These are phyloP conservation scores for Amphibalanus amphitrite DNA, from an alignment of 1,140 invertebrate genomes.

Conservation along the genomic window DNA sequence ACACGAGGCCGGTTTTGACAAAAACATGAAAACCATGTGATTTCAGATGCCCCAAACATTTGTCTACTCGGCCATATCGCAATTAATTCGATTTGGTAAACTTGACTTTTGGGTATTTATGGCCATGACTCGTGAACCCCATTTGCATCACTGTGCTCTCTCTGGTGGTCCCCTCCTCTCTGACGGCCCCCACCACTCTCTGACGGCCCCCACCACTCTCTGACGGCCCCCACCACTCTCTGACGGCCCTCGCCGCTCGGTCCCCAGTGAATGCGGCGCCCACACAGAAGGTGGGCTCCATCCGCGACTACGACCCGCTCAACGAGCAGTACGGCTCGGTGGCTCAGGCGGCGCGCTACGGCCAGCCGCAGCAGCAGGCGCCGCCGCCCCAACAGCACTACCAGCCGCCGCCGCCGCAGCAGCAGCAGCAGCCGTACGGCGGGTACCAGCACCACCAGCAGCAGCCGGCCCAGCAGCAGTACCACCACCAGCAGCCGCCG, in stretches of 20 bases:
- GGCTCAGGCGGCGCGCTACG: not conserved
- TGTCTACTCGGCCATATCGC: too few species aligned
- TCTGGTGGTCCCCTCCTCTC: too few species aligned
- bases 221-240: not conserved
- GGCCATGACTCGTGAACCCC: too few species aligned
- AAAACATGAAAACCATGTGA: too few species aligned
- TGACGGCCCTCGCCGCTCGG: slow-evolving; percentile 11
- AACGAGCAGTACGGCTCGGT: slow-evolving; percentile 70
- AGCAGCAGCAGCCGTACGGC: slow-evolving; percentile 13
- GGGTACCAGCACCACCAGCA: slow-evolving; percentile 14
- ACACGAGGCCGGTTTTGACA: too few species aligned
- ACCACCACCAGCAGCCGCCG: slow-evolving; percentile 13
- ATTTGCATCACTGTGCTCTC: too few species aligned
- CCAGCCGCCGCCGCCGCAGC: slow-evolving; percentile 9
- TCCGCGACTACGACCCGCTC: slow-evolving; percentile 86
- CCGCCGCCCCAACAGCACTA: slow-evolving; percentile 12
- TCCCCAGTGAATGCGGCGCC: slow-evolving; percentile 40
- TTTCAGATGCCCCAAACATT: too few species aligned
- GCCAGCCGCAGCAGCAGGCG: slow-evolving; percentile 11
- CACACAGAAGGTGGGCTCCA: slow-evolving; percentile 63
- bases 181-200: too few species aligned
- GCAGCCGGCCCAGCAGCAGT: slow-evolving; percentile 6
- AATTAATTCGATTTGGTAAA: too few species aligned
- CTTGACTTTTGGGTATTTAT: too few species aligned
- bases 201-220: too few species aligned